Evolutionary conservation across 2,113 vertebrate genomes (phyloP), one percentile per base, ranked within the genome.

Genomic region (Scopus umbretta): DNA sequence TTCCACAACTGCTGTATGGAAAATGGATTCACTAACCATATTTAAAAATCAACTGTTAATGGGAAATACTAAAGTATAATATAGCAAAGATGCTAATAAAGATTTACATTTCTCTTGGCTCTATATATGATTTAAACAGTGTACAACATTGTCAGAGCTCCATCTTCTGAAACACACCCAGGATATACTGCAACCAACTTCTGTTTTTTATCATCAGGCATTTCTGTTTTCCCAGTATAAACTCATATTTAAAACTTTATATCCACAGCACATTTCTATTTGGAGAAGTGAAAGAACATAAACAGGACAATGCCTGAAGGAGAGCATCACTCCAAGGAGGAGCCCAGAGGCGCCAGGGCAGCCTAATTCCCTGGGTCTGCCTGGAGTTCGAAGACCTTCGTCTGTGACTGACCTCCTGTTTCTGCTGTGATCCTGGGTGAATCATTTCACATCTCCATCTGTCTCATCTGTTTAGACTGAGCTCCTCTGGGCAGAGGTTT

Each of bases 21-120:
- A 93, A 96, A 93, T 47, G 13, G 62, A 88, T 92, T 85, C 50
- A 53, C 55, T 79, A 76, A 71, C 40, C 30, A 30, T 78, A 52
- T 87, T 96, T 93, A 78, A 86, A 95, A 94, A 92, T 38, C 80
- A 85, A 34, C 71, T 73, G 68, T 92, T 97, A 96, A 96, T 32
- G n/a, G 74, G 73, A 90, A 89, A 88, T 87, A 85, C 65, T 94
- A 76, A 97, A 96, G 11, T 14, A 75, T 78, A 94, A 91, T 81
- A 96, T 86, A 88, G 40, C 75, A 97, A 92, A 86, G 66, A 75
- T 65, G 29, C 32, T 47, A 95, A 96, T 83, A 96, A 96, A 95
- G 30, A 65, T 63, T 88, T 72, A 72, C n/a, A 71, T 95, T 96
- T 90, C 50, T 94, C 65, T 72, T 92, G 86, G 56, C 49, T 92